These are phyloP conservation scores for Eilema caniola DNA, from an alignment of 2,888 invertebrate genomes.

Conservation along the genomic window DNA sequence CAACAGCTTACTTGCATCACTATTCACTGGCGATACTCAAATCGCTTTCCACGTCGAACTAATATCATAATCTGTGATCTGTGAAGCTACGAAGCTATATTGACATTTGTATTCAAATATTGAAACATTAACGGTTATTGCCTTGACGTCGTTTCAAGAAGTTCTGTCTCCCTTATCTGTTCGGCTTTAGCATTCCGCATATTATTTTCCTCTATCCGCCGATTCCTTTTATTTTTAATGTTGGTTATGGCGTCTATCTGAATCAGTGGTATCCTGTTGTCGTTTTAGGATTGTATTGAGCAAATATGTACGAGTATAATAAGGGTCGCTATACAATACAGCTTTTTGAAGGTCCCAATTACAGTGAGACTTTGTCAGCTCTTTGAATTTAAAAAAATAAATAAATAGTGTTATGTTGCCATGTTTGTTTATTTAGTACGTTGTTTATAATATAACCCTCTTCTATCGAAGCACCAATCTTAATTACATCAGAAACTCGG, in stretches of 20 bases:
- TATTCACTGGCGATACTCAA: background rate
- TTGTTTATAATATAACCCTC: no score
- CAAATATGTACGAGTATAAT: background rate
- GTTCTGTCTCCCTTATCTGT: background rate
- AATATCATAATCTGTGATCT: conserved; percentile 9
- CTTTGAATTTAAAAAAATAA: no score
- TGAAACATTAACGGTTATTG: conserved; percentile 5
- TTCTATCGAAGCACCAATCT: no score
- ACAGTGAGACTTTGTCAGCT: background rate
- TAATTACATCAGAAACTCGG: no score
- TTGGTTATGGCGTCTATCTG: background rate
- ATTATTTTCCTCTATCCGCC: background rate
- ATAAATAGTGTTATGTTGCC: no score
- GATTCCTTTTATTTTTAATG: background rate
- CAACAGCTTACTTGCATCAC: background rate
- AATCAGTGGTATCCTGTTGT: background rate
- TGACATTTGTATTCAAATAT: conserved; percentile 4
- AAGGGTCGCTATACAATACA: background rate
- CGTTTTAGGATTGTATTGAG: background rate
- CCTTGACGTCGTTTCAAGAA: conserved; percentile 1
- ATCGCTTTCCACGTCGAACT: background rate
- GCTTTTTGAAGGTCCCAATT: background rate
- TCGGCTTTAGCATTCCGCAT: no score
- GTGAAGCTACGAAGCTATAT: conserved; percentile 7
- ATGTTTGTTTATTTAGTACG: no score